phyloP scores from a whole-genome alignment of 2,888 invertebrate species.

The Ochropleura leucogaster region DNA sequence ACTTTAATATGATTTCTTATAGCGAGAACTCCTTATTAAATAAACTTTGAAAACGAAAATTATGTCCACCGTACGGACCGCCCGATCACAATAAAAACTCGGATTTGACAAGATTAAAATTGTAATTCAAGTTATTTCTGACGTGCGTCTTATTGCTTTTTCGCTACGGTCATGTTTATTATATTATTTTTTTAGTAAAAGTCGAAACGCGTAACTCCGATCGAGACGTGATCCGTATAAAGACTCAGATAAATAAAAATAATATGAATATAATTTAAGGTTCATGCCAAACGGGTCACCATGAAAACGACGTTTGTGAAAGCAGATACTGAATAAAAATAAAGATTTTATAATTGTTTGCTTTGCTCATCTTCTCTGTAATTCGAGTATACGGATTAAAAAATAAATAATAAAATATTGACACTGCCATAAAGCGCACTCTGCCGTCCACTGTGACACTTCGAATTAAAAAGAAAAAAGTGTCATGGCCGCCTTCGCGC shows the following conservation, averaged over 20 bases:
- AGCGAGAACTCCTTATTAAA: slow-evolving; percentile 86
- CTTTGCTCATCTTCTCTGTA: slow-evolving; percentile 56
- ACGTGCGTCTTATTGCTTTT: slow-evolving; percentile 88
- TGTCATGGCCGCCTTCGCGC: slow-evolving; percentile 77
- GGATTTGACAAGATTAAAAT: slow-evolving; percentile 91
- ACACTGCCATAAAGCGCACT: slow-evolving; percentile 75
- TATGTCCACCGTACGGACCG: slow-evolving; percentile 81
- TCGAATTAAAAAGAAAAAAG: slow-evolving; percentile 79
- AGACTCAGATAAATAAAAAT: slow-evolving; percentile 67
- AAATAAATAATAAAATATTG: slow-evolving; percentile 62
- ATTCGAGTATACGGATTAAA: slow-evolving; percentile 57
- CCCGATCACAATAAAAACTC: slow-evolving; percentile 87
- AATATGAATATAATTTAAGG: slow-evolving; percentile 61
- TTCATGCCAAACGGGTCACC: slow-evolving; percentile 58
- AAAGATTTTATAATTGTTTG: slow-evolving; percentile 63
- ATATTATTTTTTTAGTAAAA: slow-evolving; percentile 72
- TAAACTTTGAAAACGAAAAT: slow-evolving; percentile 88
- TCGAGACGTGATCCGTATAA: slow-evolving; percentile 77
- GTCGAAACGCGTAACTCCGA: slow-evolving; percentile 71
- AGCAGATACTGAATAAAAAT: slow-evolving; percentile 63
- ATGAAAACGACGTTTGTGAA: slow-evolving; percentile 52
- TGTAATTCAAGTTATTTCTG: slow-evolving; percentile 89
- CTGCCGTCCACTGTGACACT: slow-evolving; percentile 72
- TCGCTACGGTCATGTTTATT: slow-evolving; percentile 82
- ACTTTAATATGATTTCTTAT: slow-evolving; percentile 87